Base-by-base conservation (phyloP, 2,113 vertebrate species). In the Pelvicachromis taeniatus region DNA sequence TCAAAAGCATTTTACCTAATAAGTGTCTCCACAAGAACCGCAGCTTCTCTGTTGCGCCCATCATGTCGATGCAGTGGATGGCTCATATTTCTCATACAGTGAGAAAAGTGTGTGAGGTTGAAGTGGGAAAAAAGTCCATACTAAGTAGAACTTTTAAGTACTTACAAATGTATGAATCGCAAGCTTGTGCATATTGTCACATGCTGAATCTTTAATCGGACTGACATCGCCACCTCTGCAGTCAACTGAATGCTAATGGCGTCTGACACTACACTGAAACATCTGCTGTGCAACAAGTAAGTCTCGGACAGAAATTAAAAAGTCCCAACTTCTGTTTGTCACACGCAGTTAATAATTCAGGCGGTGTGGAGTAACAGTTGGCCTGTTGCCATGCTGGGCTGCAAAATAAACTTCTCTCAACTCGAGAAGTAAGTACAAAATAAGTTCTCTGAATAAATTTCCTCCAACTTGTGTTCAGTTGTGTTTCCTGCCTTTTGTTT, bases 191-290 rank as follows among this genome's bases (percentile, higher is more conserved):
- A 40, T 58, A 40, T 61, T 68, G 84, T 81, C 54, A 52, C 48
- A 9, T 81, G 42, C 77, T 40, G 80, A 78, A 52, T 82, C 58
- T 83, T 33, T 83, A 87, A 61, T 31, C 14, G 14, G 16, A 53
- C 83, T 23, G 58, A 54, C 56, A 19, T 86, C 40, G 70, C 87
- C 78, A 89, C 87, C 78, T 85, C 45, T 78, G 52, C 70, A 55
- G 45, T 29, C 59, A 0, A 9, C 56, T 53, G 86, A 63, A 84
- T 82, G 26, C 84, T 85, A 84, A 92, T 84, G 31, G 13, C 5
- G 31, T 81, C 21, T 83, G 75, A 81, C 84, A 83, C 40, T 35
- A 83, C 65, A 33, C 33, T 75, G 7, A 53, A 31, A 21, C 63
- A 31, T 33, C 13, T 53, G 48, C 78, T 9, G 70, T 50, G 45